phyloP scores from a whole-genome alignment of 92 coral and sea anemone genomes.

The Epizoanthus rinbou region DNA sequence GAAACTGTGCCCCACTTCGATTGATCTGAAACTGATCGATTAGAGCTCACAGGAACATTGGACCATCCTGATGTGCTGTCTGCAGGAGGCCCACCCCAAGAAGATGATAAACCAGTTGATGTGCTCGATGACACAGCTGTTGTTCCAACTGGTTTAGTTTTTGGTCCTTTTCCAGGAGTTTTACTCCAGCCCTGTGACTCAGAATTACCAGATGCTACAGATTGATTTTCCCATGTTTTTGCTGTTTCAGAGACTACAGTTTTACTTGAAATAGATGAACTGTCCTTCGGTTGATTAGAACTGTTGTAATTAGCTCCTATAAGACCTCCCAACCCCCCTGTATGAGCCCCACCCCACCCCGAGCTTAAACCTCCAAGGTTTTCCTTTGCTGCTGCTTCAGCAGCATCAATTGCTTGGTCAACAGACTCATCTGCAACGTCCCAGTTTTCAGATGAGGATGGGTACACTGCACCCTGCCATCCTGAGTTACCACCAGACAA shows the following conservation, averaged over 20 bases:
- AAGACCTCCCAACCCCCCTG: conserved; percentile 87
- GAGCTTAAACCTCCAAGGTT: conserved; percentile 61
- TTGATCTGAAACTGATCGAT: conserved; percentile 35
- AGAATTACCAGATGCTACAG: conserved; percentile 26
- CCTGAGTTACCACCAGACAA: conserved; percentile 46
- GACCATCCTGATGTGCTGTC: conserved; percentile 85
- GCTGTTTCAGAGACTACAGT: conserved; percentile 52
- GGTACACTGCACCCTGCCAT: conserved; percentile 43
- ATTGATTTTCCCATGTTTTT: conserved; percentile 41
- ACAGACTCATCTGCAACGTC: conserved; percentile 78
- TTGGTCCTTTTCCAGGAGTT: conserved; percentile 93
- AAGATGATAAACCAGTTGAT: conserved; percentile 46
- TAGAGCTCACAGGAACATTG: conserved; percentile 41
- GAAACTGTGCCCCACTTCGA: conserved; percentile 44
- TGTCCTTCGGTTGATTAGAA: conserved; percentile 48
- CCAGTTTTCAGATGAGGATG: conserved; percentile 75
- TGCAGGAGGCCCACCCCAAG: conserved; percentile 95
- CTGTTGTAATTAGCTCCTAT: conserved; percentile 68
- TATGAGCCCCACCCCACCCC: conserved; percentile 81
- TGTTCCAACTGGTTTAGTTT: conserved; percentile 58
- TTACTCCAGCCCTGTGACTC: conserved; percentile 74
- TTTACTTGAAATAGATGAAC: conserved; percentile 42
- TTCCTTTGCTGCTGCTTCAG: conserved; percentile 64
- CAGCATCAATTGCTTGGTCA: conserved; percentile 88
- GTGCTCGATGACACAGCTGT: conserved; percentile 30